Conservation (phyloP, 2,888 invertebrate species). For the Neoitamus cyanurus region DNA sequence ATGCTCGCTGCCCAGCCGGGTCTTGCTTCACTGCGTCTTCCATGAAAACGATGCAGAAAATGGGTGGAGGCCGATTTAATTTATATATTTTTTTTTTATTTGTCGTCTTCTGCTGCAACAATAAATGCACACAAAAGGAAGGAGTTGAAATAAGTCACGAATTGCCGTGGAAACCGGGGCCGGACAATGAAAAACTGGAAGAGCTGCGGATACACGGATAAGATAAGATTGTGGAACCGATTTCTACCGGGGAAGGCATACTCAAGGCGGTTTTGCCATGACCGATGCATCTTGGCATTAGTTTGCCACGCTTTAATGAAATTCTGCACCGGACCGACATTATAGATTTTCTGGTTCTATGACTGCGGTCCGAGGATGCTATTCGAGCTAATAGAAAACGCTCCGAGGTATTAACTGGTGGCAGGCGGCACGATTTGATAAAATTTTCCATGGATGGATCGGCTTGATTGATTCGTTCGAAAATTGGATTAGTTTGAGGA, state of each 20-base stretch:
- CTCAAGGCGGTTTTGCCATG: not conserved
- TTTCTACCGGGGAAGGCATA: slow-evolving; percentile 35
- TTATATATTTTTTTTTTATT: slow-evolving; percentile 7
- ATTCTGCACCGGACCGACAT: slow-evolving; percentile 6
- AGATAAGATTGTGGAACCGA: slow-evolving; percentile 36
- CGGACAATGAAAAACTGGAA: slow-evolving; percentile 41
- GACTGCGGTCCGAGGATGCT: not conserved
- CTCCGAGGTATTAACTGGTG: slow-evolving; percentile 3
- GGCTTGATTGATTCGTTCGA: not conserved
- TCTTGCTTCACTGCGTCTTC: slow-evolving; percentile 9
- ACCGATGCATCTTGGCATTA: slow-evolving; percentile 37
- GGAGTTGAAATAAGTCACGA: slow-evolving; percentile 37
- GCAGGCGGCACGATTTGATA: slow-evolving; percentile 6
- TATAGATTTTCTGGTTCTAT: slow-evolving; percentile 26
- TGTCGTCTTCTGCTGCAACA: not conserved
- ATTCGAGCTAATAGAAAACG: slow-evolving; percentile 14
- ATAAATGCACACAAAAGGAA: not conserved
- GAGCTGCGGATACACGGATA: slow-evolving; percentile 33
- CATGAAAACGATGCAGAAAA: slow-evolving; percentile 2
- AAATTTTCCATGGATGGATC: not conserved
- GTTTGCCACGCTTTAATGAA: slow-evolving; percentile 37
- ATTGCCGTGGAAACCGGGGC: slow-evolving; percentile 14
- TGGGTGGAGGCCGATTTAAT: slow-evolving; percentile 22
- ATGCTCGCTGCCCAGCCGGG: not conserved
- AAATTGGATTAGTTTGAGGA: not conserved